Conservation (phyloP, 2,113 vertebrate genomes). For the Ceuthmochares aereus region DNA sequence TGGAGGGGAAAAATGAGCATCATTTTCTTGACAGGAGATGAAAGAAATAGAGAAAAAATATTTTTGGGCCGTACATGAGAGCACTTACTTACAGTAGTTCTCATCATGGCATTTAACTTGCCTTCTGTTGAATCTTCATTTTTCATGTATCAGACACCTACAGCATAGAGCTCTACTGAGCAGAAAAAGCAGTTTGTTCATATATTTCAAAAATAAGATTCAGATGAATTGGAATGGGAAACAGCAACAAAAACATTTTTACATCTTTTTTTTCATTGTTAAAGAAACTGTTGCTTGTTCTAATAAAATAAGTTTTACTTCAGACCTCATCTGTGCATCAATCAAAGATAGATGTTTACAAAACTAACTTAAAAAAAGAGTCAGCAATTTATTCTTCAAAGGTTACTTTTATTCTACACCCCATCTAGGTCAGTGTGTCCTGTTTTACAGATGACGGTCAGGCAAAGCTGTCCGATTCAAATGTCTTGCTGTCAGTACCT, state of each 20-base stretch:
- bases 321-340: not conserved
- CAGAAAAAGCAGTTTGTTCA: not conserved
- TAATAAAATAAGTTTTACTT: not conserved
- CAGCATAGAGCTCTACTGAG: not conserved
- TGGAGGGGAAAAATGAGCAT: not conserved
- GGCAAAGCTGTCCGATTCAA: not conserved
- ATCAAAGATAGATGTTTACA: not conserved
- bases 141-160: not conserved
- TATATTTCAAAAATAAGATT: not conserved
- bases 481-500: not conserved
- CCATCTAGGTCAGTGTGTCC: not conserved
- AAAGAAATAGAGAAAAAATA: constrained; percentile 17
- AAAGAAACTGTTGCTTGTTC: not conserved
- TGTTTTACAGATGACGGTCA: not conserved
- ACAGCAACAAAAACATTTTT: not conserved
- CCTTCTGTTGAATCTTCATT: not conserved
- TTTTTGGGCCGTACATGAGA: constrained; percentile 5
- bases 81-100: constrained; percentile 1
- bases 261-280: not conserved
- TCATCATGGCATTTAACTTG: not conserved
- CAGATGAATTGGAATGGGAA: not conserved
- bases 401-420: not conserved
- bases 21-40: constrained; percentile 25
- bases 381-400: not conserved
- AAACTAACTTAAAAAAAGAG: not conserved